Evolutionary conservation across 2,888 invertebrate species (phyloP).

Genomic region (Eremobia ochroleuca): DNA sequence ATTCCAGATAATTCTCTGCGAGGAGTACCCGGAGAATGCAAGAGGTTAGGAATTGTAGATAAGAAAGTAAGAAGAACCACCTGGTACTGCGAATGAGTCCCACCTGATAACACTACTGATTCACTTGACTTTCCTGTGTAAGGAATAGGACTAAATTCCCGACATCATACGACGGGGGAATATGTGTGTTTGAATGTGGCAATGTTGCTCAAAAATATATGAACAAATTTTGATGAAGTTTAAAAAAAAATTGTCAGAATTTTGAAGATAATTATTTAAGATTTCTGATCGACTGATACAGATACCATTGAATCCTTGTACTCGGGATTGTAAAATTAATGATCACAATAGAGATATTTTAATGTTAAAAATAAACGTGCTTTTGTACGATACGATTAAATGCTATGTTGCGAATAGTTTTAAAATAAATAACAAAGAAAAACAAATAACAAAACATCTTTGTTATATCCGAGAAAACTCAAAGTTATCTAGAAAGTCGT

Average conservation of each 20-base stretch:
- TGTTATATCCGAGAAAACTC: not conserved
- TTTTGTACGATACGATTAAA: conserved; percentile 33
- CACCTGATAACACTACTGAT: conserved; percentile 34
- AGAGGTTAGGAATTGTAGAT: conserved; percentile 76
- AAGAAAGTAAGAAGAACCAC: conserved; percentile 86
- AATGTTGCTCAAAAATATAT: conserved; percentile 50
- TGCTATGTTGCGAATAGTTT: conserved; percentile 22
- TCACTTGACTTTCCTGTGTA: conserved; percentile 42
- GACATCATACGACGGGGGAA: conserved; percentile 28
- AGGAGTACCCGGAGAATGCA: conserved; percentile 88
- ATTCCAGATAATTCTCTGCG: conserved; percentile 89
- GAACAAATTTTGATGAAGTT: conserved; percentile 60
- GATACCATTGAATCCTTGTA: conserved; percentile 60
- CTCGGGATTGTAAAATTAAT: conserved; percentile 27
- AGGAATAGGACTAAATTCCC: conserved; percentile 40
- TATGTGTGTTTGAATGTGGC: conserved; percentile 50
- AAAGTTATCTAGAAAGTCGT: conserved; percentile 28
- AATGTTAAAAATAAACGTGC: conserved; percentile 30
- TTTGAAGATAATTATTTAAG: conserved; percentile 24
- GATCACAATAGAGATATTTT: conserved; percentile 36
- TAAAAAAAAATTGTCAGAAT: conserved; percentile 46
- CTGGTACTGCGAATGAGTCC: conserved; percentile 88
- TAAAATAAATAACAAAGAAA: conserved; percentile 34
- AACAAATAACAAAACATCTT: conserved; percentile 9
- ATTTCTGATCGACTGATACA: conserved; percentile 64